A percentile compares a stretch with the other conserved stretches of the same genome.
Conservation (phyloP, 2,113 vertebrate species). For the Gorilla gorilla region DNA sequence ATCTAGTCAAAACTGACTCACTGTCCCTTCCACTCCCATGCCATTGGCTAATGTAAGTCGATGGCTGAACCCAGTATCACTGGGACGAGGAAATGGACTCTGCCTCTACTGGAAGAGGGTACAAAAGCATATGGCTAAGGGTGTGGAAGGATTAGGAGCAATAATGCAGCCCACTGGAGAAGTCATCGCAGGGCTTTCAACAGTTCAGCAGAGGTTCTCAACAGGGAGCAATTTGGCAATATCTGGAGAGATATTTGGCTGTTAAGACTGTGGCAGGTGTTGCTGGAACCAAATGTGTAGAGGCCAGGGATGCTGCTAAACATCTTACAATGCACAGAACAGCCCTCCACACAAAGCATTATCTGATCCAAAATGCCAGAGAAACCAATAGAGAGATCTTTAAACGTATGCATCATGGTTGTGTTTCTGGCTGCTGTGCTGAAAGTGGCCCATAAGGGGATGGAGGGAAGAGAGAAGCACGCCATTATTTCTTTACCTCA, state of each 20-base stretch:
- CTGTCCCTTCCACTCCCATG: not conserved
- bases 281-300: not conserved
- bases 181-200: accelerated
- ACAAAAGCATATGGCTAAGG: accelerated
- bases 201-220: not conserved
- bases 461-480: not conserved
- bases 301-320: not conserved
- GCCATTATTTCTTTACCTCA: not conserved
- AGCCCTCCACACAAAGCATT: not conserved
- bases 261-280: not conserved
- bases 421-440: not conserved
- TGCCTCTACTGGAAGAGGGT: not conserved
- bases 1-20: not conserved
- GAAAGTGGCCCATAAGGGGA: not conserved
- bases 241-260: not conserved
- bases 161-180: accelerated
- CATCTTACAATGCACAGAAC: not conserved
- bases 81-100: no score
- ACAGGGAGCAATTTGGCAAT: not conserved
- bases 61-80: accelerated
- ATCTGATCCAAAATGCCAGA: not conserved
- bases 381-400: not conserved
- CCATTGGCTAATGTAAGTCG: not conserved
- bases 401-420: accelerated
- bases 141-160: no score